Percentiles rank a stretch among this genome's conserved stretches.
Evolutionary conservation across 1,140 invertebrate species (phyloP).

Genomic region (Schlechtendalia chinensis): DNA sequence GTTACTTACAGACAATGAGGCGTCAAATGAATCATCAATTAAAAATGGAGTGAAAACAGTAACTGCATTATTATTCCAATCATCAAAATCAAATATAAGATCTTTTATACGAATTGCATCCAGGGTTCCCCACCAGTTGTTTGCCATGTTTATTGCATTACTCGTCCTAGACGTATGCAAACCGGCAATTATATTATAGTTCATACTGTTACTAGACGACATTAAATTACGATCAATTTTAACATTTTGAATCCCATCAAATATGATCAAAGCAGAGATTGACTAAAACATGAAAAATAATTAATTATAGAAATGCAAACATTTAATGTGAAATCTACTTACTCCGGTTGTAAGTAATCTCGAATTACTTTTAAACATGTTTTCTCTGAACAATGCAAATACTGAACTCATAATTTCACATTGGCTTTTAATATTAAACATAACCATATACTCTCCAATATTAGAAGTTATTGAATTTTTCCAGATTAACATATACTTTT

Average conservation of each 20-base stretch:
- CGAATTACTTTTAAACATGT: slow-evolving; percentile 74
- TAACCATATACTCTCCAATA: slow-evolving; percentile 78
- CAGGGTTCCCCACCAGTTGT: slow-evolving; percentile 95
- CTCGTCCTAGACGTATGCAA: slow-evolving; percentile 83
- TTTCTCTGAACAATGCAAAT: slow-evolving; percentile 74
- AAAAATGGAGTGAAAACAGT: slow-evolving; percentile 87
- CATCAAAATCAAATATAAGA: slow-evolving; percentile 97
- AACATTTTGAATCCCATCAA: slow-evolving; percentile 93
- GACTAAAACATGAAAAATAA: slow-evolving; percentile 55
- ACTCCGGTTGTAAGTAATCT: slow-evolving; percentile 55
- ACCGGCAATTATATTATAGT: slow-evolving; percentile 92
- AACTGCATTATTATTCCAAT: slow-evolving; percentile 97
- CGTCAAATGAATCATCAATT: slow-evolving; percentile 70
- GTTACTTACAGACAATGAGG: slow-evolving; percentile 65
- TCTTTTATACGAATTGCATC: slow-evolving; percentile 71
- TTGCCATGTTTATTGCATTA: slow-evolving; percentile 80
- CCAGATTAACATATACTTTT: slow-evolving; percentile 83
- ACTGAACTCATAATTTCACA: slow-evolving; percentile 87
- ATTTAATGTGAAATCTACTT: slow-evolving; percentile 20
- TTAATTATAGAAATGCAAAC: neutral
- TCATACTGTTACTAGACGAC: slow-evolving; percentile 73
- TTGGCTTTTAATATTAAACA: slow-evolving; percentile 87
- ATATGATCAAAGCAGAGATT: slow-evolving; percentile 81
- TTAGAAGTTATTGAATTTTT: slow-evolving; percentile 78
- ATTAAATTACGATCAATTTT: slow-evolving; percentile 88